These are phyloP conservation scores for Andrena cerasifolii DNA, from an alignment of 1,140 invertebrate species.

Conservation along the genomic window DNA sequence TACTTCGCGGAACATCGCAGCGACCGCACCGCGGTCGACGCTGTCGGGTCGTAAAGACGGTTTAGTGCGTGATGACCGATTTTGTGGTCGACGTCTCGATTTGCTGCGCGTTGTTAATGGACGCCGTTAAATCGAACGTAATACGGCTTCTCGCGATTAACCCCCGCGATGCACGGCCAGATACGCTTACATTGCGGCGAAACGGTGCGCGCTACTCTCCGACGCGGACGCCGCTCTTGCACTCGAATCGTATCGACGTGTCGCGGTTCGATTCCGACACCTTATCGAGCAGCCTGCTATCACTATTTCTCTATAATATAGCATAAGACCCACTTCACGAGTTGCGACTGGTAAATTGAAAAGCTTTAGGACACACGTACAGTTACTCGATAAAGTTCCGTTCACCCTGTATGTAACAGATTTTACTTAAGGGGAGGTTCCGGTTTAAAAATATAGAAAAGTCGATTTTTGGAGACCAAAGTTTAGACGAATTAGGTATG, in stretches of 20 bases:
- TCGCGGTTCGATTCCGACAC: not conserved
- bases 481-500: no score
- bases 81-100: conserved; percentile 49
- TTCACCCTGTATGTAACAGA: no score
- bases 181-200: conserved; percentile 30
- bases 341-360: no score
- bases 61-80: conserved; percentile 46
- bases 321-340: no score
- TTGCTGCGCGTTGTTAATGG: conserved; percentile 41
- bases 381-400: no score
- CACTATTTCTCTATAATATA: no score
- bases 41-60: conserved; percentile 44
- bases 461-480: no score
- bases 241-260: not conserved
- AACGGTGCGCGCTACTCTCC: not conserved
- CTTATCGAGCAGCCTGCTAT: no score
- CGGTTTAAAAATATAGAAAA: no score
- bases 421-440: no score
- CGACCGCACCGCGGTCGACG: conserved; percentile 32
- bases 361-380: no score
- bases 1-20: not conserved
- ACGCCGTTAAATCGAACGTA: conserved; percentile 44
- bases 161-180: not conserved
- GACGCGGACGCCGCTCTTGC: no score
- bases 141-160: conserved; percentile 34